These are phyloP conservation scores for Bryconaethiops microstoma DNA, from an alignment of 2,797 vertebrate species.

Conservation along the genomic window DNA sequence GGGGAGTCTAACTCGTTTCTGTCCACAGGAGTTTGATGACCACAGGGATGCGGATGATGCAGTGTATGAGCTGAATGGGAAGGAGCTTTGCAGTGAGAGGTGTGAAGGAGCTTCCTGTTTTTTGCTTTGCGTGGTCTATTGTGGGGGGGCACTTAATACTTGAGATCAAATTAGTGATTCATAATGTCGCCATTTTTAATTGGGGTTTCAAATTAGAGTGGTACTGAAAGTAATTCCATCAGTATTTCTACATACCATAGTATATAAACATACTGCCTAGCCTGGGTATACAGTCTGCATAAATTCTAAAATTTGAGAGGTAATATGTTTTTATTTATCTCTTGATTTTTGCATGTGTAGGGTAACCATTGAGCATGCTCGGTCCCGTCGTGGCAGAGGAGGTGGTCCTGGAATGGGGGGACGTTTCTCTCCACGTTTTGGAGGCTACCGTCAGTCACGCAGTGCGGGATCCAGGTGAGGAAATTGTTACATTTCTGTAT, in stretches of 20 bases:
- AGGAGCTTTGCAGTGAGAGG: conserved; percentile 92
- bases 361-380: conserved; percentile 92
- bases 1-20: not conserved
- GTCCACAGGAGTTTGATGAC: conserved; percentile 88
- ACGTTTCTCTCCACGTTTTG: conserved; percentile 82
- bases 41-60: conserved; percentile 93
- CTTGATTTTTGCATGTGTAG: conserved; percentile 61
- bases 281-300: too few relatives aligned
- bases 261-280: too few relatives aligned
- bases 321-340: too few relatives aligned
- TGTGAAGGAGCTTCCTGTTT: conserved; percentile 47
- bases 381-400: conserved; percentile 84
- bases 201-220: too few relatives aligned
- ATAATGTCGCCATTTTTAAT: too few relatives aligned
- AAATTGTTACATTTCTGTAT: too few relatives aligned
- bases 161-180: too few relatives aligned
- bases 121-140: not conserved
- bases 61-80: conserved; percentile 91
- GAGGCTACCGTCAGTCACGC: conserved; percentile 85
- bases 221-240: too few relatives aligned
- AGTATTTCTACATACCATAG: too few relatives aligned
- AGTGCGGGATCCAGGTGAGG: conserved; percentile 85
- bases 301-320: too few relatives aligned
- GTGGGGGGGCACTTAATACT: too few relatives aligned
- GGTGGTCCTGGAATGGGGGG: conserved; percentile 71